Evolutionary conservation across 2,113 vertebrate genomes (phyloP).

Genomic region (Chrysochloris asiatica): DNA sequence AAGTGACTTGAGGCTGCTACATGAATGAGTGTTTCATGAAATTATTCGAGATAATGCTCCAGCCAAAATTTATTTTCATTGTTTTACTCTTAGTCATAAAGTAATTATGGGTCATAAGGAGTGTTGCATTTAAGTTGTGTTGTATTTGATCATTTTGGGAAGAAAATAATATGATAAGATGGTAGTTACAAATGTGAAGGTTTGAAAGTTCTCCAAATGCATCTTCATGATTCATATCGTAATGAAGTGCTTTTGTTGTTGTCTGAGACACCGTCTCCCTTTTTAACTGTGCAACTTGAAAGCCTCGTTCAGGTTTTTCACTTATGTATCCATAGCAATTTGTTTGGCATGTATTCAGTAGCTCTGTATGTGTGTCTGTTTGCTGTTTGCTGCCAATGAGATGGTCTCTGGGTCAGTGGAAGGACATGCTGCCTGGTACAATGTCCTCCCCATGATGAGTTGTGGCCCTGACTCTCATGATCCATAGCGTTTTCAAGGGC

Average conservation of each 20-base stretch:
- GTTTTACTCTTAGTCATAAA: not conserved
- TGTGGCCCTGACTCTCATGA: not conserved
- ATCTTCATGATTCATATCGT: not conserved
- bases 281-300: not conserved
- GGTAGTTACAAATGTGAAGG: not conserved
- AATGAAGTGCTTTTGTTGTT: not conserved
- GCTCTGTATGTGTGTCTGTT: not conserved
- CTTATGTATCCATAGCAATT: not conserved
- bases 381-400: not conserved
- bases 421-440: not conserved
- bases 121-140: not conserved
- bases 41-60: not conserved
- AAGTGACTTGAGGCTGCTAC: not conserved
- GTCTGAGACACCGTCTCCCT: not conserved
- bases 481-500: not conserved
- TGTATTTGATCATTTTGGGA: slow-evolving; percentile 39
- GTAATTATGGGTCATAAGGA: not conserved
- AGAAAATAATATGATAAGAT: not conserved
- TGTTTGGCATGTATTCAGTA: not conserved
- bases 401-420: not conserved
- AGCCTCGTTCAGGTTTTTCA: not conserved
- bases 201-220: slow-evolving; percentile 15
- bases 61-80: slow-evolving; percentile 30
- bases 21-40: not conserved
- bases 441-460: not conserved